Evolutionary conservation across 2,797 vertebrate species (phyloP), one percentile per base, ranked within the genome.

Genomic region (Tympanoctomys barrerae): DNA sequence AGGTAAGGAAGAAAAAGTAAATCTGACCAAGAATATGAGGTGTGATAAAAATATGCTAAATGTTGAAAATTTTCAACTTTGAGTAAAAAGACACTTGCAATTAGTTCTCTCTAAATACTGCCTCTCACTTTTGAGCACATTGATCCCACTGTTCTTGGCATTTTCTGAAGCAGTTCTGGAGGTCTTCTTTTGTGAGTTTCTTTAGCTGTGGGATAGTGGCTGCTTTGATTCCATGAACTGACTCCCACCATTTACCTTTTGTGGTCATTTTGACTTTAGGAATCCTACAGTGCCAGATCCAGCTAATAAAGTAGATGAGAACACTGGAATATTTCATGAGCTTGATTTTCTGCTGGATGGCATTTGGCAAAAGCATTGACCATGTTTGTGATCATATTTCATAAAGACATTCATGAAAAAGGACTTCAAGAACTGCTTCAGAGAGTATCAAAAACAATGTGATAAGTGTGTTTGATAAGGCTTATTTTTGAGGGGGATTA

Each of bases 1-100:
- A 64, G 2, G 1, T 42, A 11, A 87, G 70, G 61, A 64, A 36
- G 24, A 70, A 62, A 64, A 83, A 73, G 33, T 42, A 19, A 13
- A 49, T 68, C 77, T 78, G 83, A 28, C 49, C 28, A 86, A 54
- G 93, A 66, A 95, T 68, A 61, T 78, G 73, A 77, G 13, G 73
- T 49, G 14, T 49, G 42, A 77, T 77, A 77, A 28, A 49, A 49
- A 49, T 18, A 31, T 31, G 13, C 6, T 49, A 42, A 77, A 31
- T 49, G 73, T 31, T 77, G 28, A 77, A 49, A 77, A 0, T 49
- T 49, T 16, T 13, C 46, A 46, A 46, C 42, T 46, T 21, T 46
- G 39, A 46, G 71, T 42, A 42, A 42, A 46, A 75, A 46, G 36
- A 13, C 22, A 75, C 24, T 46, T 46, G 73, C 24, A 2, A 8